phyloP scores from a whole-genome alignment of 2,797 vertebrate species.

The Pantherophis alleghaniensis region DNA sequence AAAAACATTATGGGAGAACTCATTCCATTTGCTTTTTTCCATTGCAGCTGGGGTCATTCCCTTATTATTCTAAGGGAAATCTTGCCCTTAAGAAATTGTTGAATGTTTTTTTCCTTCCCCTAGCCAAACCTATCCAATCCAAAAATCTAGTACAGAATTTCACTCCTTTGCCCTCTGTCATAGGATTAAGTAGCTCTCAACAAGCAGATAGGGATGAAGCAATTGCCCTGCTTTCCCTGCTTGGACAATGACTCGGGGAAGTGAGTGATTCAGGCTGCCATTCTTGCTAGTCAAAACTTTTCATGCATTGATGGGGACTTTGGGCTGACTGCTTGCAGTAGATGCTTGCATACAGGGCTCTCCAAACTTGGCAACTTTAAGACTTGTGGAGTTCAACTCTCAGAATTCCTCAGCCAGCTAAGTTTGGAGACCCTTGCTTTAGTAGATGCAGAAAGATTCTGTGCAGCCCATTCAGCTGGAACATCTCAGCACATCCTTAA shows the following conservation, averaged over 20 bases:
- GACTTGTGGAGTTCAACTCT: background rate
- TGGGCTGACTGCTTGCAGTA: background rate
- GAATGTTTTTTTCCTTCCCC: background rate
- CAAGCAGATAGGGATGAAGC: background rate
- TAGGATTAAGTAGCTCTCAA: background rate
- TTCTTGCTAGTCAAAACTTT: background rate
- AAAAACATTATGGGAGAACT: background rate
- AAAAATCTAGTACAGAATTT: background rate
- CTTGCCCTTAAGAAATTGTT: background rate
- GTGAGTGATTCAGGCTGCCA: background rate
- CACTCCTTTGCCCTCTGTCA: background rate
- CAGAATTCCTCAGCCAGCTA: background rate
- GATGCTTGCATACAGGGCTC: background rate
- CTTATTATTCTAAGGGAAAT: background rate
- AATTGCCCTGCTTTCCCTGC: background rate
- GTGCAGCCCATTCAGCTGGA: background rate
- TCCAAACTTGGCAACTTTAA: background rate
- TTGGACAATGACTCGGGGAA: background rate
- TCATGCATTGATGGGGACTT: background rate
- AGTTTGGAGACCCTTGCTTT: background rate
- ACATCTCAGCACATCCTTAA: background rate
- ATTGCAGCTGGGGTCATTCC: background rate
- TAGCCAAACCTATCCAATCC: background rate
- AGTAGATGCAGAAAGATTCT: background rate
- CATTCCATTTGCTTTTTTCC: background rate